Base-by-base conservation (phyloP, 1,140 invertebrate species). In the Pentalonia nigronervosa region DNA sequence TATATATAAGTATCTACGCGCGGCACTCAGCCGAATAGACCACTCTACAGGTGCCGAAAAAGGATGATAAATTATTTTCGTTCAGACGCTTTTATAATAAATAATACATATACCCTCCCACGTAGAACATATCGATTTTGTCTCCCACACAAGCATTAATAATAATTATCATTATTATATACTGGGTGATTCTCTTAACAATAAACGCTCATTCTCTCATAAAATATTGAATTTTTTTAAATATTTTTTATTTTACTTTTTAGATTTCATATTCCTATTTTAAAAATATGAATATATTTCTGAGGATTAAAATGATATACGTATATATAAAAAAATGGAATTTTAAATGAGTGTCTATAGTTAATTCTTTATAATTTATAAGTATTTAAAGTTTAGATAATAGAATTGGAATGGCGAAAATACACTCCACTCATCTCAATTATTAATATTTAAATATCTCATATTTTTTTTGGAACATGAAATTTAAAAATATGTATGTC, bases 11-110 rank as follows among this genome's bases (percentile, higher is more conserved):
- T 76, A 76, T 76, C 60, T 76, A 76, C 8, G 34, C 0, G 20
- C 34, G 21, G 81, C 21, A n/a, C 60, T 76, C 30, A 6, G 60
- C 14, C 60, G n/a, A 41, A 83, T 83, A 83, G 21, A 83, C 36
- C 34, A 83, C 81, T 83, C 81, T 41, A 83, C 81, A 83, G 81
- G 81, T 83, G 81, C 41, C 81, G 34, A 20, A 83, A 76, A 83
- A 83, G 7, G 20, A 83, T 83, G 81, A 83, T 83, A 83, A 83
- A 83, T 83, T 83, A 41, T 83, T 83, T 41, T 83, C 36, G 30
- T 76, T 76, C n/a, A 76, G 30, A 76, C 30, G 30, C 30, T 67
- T 67, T 67, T 67, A 67, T 67, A 60, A 48, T 60, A 67, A 17
- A 76, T 11, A 30, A 60, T 30, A 30, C 8, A n/a, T 14, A n/a